Evolutionary conservation across 2,797 vertebrate genomes (phyloP).

Genomic region (Halcyon smyrnensis): DNA sequence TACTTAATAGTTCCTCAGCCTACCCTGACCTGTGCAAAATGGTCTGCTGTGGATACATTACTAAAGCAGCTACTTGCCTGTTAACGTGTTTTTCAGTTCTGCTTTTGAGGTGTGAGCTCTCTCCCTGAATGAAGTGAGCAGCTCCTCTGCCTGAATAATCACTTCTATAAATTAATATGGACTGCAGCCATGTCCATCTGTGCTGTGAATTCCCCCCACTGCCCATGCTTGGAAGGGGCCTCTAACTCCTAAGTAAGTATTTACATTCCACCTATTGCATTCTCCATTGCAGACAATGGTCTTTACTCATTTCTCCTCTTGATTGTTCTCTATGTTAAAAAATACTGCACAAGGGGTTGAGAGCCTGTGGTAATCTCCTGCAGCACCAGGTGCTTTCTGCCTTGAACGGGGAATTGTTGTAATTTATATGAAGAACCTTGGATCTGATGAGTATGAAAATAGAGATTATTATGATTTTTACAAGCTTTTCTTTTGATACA

Average conservation of each 20-base stretch:
- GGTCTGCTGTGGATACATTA: not conserved
- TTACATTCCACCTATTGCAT: slow-evolving; percentile 57
- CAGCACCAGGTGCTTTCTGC: not conserved
- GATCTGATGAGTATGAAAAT: not conserved
- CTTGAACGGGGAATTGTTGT: not conserved
- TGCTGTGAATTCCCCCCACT: slow-evolving; percentile 47
- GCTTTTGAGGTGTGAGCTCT: slow-evolving; percentile 3
- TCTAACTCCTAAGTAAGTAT: slow-evolving; percentile 46
- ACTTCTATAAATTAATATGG: slow-evolving; percentile 46
- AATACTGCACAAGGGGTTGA: not conserved
- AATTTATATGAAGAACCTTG: not conserved
- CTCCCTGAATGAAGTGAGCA: slow-evolving; percentile 64
- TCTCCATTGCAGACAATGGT: not conserved
- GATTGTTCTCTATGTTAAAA: not conserved
- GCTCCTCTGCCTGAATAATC: slow-evolving; percentile 46
- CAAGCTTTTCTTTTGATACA: not conserved
- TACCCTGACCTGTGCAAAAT: not conserved
- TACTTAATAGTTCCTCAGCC: not conserved
- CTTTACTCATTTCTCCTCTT: not conserved
- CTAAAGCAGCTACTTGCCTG: not conserved
- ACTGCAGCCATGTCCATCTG: slow-evolving; percentile 31
- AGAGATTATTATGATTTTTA: not conserved
- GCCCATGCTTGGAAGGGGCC: not conserved
- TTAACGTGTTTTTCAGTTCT: not conserved
- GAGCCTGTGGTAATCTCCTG: not conserved